These are phyloP conservation scores for Drosophila mimetica DNA, from an alignment of 2,888 invertebrate species.

Conservation along the genomic window DNA sequence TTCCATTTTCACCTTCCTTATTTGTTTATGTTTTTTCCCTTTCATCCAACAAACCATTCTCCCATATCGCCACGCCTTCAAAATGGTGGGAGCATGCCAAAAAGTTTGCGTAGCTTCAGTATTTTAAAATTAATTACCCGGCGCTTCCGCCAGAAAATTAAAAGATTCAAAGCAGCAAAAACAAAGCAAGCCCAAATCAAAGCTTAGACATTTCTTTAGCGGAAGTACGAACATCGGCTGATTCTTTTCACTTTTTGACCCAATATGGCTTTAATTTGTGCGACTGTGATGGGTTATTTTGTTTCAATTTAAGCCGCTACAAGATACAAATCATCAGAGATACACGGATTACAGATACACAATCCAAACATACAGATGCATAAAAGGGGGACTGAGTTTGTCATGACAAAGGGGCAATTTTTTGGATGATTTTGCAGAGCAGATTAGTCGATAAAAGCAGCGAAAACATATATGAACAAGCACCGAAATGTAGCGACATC, in stretches of 20 bases:
- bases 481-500: constrained; percentile 48
- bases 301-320: constrained; percentile 58
- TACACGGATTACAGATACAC: constrained; percentile 17
- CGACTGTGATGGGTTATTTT: constrained; percentile 25
- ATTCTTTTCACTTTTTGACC: constrained; percentile 76
- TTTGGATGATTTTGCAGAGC: constrained; percentile 60
- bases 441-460: constrained; percentile 56
- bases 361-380: constrained; percentile 31
- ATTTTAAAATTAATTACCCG: constrained; percentile 61
- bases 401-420: constrained; percentile 72
- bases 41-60: constrained; percentile 46
- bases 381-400: constrained; percentile 8
- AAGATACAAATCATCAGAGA: constrained; percentile 45
- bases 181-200: constrained; percentile 27
- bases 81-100: constrained; percentile 2
- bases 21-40: background rate
- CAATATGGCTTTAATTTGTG: constrained; percentile 62
- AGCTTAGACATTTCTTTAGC: constrained; percentile 62
- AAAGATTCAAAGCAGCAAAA: constrained; percentile 46
- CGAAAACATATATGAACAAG: constrained; percentile 30
- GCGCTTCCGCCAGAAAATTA: constrained; percentile 58
- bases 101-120: constrained; percentile 31
- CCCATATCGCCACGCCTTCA: constrained; percentile 58
- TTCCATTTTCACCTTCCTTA: constrained; percentile 17
- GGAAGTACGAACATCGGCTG: constrained; percentile 71